These are phyloP conservation scores for Erebia ligea DNA, from an alignment of 2,888 invertebrate species.

Conservation along the genomic window DNA sequence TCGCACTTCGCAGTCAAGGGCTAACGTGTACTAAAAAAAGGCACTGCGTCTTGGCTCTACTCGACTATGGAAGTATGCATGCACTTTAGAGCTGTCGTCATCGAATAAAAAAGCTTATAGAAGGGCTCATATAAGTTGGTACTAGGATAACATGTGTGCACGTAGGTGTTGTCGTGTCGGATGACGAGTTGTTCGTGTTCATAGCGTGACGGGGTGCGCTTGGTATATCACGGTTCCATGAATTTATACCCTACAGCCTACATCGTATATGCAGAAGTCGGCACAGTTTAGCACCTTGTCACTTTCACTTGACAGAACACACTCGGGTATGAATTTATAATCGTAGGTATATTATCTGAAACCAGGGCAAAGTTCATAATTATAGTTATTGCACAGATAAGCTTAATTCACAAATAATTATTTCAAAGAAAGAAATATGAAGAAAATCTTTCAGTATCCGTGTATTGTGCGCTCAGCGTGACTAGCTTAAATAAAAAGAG, in stretches of 20 bases:
- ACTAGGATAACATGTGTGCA: background rate
- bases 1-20: no score
- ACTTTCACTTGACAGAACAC: constrained; percentile 22
- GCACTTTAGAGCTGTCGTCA: no score
- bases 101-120: no score
- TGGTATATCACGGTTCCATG: constrained; percentile 27
- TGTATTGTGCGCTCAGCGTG: background rate
- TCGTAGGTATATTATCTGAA: background rate
- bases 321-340: constrained; percentile 9
- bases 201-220: constrained; percentile 32
- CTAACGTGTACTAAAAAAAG: no score
- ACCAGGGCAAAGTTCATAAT: background rate
- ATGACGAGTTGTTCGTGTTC: constrained; percentile 28
- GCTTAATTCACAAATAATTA: background rate
- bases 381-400: background rate
- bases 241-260: constrained; percentile 11
- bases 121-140: background rate
- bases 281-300: constrained; percentile 25
- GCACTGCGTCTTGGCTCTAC: no score
- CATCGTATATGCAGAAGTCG: constrained; percentile 4
- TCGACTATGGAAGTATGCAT: no score
- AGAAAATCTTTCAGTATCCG: background rate
- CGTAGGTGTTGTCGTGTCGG: constrained; percentile 23
- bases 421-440: background rate
- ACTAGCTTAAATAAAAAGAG: background rate